A percentile compares a stretch with the other conserved stretches of the same genome.
Conservation (phyloP, 2,888 invertebrate species). For the Macrosiphum euphorbiae region DNA sequence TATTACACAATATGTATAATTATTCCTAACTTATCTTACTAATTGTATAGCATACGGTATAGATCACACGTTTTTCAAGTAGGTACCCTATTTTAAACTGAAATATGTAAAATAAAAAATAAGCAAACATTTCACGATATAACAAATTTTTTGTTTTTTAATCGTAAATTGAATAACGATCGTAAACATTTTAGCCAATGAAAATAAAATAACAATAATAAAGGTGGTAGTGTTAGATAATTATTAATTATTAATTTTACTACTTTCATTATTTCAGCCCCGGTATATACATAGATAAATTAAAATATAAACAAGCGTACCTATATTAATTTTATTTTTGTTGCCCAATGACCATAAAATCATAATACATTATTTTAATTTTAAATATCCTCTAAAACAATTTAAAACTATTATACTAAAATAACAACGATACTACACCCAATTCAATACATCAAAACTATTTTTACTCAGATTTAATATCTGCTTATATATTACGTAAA, state of each 20-base stretch:
- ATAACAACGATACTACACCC: not conserved
- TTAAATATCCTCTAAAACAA: not conserved
- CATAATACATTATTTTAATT: not conserved
- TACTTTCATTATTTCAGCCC: not conserved
- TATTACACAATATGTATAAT: not conserved
- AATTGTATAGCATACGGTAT: not conserved
- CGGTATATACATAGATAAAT: not conserved
- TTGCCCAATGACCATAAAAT: rapidly evolving
- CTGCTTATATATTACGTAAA: not conserved
- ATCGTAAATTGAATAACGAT: not conserved
- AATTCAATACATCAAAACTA: slow-evolving; percentile 2
- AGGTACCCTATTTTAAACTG: not conserved
- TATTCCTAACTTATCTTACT: not conserved
- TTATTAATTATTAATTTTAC: not conserved
- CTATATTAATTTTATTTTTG: not conserved
- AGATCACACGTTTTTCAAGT: not conserved
- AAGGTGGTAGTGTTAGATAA: not conserved
- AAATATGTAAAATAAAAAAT: not conserved
- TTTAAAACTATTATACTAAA: not conserved
- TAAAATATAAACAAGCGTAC: not conserved
- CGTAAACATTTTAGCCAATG: not conserved
- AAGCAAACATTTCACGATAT: not conserved
- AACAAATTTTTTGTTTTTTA: not conserved
- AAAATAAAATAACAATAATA: not conserved
- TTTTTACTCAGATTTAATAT: not conserved